Evolutionary conservation across 2,113 vertebrate genomes (phyloP).

Genomic region (Oryctolagus cuniculus): DNA sequence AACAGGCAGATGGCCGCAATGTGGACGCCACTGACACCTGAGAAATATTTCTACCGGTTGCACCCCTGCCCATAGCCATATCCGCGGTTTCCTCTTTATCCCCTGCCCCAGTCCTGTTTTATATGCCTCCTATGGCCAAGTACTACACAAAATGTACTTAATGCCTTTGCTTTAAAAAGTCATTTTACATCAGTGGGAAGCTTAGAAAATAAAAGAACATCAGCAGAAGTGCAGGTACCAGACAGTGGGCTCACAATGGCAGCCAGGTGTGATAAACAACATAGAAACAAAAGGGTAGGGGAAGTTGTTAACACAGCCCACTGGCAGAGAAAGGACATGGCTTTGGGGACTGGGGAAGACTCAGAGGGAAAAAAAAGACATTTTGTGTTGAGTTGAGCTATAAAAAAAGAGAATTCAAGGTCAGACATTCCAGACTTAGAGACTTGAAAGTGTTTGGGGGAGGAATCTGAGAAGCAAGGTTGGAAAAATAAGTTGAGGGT

Average conservation of each 20-base stretch:
- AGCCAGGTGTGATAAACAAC: neutral
- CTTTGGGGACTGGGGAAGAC: neutral
- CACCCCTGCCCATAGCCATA: neutral
- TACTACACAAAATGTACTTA: neutral
- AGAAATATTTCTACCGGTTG: neutral
- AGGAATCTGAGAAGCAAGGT: neutral
- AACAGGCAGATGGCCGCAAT: neutral
- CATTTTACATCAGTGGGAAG: neutral
- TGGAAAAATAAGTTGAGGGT: neutral
- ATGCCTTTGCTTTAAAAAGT: neutral
- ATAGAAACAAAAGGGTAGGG: neutral
- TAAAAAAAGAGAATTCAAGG: neutral
- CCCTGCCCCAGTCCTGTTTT: neutral
- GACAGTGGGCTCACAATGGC: neutral
- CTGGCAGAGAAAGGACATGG: neutral
- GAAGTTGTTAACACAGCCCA: neutral
- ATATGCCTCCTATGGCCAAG: neutral
- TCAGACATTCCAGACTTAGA: neutral
- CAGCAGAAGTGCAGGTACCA: neutral
- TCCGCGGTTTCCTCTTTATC: constrained; percentile 17
- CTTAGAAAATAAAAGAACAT: constrained; percentile 7
- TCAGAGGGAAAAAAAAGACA: neutral
- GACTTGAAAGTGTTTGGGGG: neutral
- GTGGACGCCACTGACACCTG: neutral
- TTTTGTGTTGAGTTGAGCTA: neutral